phyloP scores from a whole-genome alignment of 53 echinoderm and acorn worm genomes.

The Luidia sarsii region DNA sequence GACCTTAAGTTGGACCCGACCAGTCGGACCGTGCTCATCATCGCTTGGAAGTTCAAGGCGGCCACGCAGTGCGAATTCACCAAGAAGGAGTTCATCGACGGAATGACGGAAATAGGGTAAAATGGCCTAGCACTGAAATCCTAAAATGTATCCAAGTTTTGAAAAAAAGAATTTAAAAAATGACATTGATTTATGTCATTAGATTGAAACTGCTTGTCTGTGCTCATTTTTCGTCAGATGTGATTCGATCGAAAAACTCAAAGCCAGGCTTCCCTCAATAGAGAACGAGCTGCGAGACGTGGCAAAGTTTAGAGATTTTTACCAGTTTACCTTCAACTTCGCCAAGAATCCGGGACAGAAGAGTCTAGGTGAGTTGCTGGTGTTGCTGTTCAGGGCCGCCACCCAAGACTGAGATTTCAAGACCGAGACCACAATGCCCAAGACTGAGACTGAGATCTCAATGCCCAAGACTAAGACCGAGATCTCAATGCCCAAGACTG shows the following conservation, averaged over 20 bases:
- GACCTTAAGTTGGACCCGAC: constrained; percentile 90
- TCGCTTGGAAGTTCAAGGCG: constrained; percentile 97
- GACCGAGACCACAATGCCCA: too few relatives aligned
- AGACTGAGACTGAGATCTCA: too few relatives aligned
- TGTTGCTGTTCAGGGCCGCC: neutral
- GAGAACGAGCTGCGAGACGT: constrained; percentile 92
- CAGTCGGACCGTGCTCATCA: constrained; percentile 82
- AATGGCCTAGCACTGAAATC: too few relatives aligned
- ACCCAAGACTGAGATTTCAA: neutral
- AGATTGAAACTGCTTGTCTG: too few relatives aligned
- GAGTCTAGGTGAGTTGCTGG: constrained; percentile 89
- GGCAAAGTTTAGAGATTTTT: constrained; percentile 97
- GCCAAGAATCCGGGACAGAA: constrained; percentile 99
- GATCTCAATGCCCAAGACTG: neutral
- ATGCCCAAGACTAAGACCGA: too few relatives aligned
- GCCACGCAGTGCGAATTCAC: constrained; percentile 98
- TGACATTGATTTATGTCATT: too few relatives aligned
- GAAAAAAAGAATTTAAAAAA: too few relatives aligned
- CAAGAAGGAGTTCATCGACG: constrained; percentile 84
- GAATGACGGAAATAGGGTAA: constrained; percentile 81
- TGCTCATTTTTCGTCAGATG: constrained; percentile 59
- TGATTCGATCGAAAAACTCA: constrained; percentile 94
- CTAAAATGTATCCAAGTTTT: too few relatives aligned
- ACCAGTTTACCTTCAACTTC: constrained; percentile 99
- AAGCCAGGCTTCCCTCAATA: constrained; percentile 77